Base-by-base conservation (phyloP, 2,888 invertebrate genomes). In the Drosophila ezoana region DNA sequence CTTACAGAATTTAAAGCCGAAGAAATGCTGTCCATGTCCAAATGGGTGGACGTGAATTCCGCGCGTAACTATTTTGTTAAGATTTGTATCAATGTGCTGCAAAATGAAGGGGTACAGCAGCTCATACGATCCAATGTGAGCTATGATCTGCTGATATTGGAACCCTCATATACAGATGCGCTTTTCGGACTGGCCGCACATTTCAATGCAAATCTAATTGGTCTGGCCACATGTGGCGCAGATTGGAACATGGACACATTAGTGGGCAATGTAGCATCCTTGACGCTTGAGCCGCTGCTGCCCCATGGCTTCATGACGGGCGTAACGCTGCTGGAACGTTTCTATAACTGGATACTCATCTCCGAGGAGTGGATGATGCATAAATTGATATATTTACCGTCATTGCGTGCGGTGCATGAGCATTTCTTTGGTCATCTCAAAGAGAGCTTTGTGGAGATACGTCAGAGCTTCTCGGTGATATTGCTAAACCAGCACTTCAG, bases 61-160 rank as follows among this genome's bases (percentile, higher is more conserved):
- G 35, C 87, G 0, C 13, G 65, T 0, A 69, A 23, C 4, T 57
- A 43, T n/a, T 54, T 76, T 60, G 13, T 53, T 1, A 71, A 49
- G 1, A 23, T 43, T 0, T 33, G 44, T 0, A 41, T 81, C 0
- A 80, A 84, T 61, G 58, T 87, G 3, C 52, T 88, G 5, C 32
- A 65, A 10, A 75, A 75, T 14, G 3, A 5, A 0, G 58, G 69
- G 3, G 80, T 91, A 1, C 73, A 87, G 33, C 18, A 73, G 1
- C 49, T 91, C 1, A 56, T 91, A 28, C 18, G 45, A 0, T 91
- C 92, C 0, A 85, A 91, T n/a, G 57, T 72, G 13, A 79, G 75
- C 11, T 92, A 85, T n/a, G 92, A 93, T 67, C 48, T 92, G 5
- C 77, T 92, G 0, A 61, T 93, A 1, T 43, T 90, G 23, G 91